Evolutionary conservation across 1,140 invertebrate genomes (phyloP).

Genomic region (Macrosteles quadrilineatus): DNA sequence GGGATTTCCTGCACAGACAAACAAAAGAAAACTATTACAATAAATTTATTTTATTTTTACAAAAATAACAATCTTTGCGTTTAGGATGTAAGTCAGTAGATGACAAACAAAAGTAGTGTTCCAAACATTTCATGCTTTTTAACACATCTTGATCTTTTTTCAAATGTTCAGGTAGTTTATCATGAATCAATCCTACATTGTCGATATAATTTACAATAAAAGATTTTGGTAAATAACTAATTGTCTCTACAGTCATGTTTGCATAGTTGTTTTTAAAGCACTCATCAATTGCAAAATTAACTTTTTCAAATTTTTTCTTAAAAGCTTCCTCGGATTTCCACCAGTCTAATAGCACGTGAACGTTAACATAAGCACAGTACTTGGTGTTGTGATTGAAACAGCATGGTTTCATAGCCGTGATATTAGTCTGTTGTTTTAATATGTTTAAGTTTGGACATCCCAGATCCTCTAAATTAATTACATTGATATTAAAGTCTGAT

Average conservation of each 20-base stretch:
- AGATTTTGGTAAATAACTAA: neutral
- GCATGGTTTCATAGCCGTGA: neutral
- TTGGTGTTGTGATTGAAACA: neutral
- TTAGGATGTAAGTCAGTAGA: neutral
- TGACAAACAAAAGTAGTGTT: constrained; percentile 3
- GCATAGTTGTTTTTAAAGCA: neutral
- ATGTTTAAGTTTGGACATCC: constrained; percentile 12
- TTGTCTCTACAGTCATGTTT: neutral
- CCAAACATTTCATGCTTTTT: neutral
- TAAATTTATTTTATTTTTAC: neutral
- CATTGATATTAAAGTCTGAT: neutral
- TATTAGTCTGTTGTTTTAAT: neutral
- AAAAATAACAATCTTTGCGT: neutral
- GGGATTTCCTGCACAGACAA: neutral
- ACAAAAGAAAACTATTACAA: neutral
- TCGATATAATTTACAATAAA: constrained; percentile 13
- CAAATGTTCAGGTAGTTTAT: neutral
- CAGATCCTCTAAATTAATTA: constrained; percentile 4
- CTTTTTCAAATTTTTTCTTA: neutral
- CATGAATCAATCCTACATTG: neutral
- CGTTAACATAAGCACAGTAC: constrained; percentile 5
- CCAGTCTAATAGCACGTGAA: constrained; percentile 1
- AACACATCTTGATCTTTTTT: neutral
- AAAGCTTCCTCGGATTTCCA: neutral
- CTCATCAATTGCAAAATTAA: constrained; percentile 4